Conservation (phyloP, 2,888 invertebrate genomes). For the Pimpla rufipes region DNA sequence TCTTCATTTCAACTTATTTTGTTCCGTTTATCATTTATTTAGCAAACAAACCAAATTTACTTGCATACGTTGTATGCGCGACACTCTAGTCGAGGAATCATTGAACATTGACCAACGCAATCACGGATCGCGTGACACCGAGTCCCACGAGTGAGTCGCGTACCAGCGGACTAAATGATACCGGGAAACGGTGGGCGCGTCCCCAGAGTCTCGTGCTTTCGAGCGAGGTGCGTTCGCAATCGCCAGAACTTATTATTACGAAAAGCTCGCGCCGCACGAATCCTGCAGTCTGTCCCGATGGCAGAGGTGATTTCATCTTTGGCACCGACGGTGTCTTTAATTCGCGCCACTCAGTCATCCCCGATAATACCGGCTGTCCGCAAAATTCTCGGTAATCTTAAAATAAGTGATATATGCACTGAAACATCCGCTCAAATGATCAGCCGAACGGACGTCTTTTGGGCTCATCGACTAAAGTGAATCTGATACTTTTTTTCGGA, state of each 20-base stretch:
- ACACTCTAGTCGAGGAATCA: neutral
- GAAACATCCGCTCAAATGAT: neutral
- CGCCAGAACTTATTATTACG: conserved; percentile 46
- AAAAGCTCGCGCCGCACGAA: conserved; percentile 46
- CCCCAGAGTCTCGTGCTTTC: conserved; percentile 44
- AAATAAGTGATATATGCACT: conserved; percentile 8
- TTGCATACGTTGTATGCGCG: neutral
- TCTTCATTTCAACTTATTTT: conserved; percentile 10
- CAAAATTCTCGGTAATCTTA: conserved; percentile 17
- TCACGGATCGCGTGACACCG: conserved; percentile 3
- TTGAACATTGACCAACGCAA: conserved; percentile 10
- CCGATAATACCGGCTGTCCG: conserved; percentile 24
- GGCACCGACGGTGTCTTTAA: conserved; percentile 44
- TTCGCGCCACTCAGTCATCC: conserved; percentile 48
- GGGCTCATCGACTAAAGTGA: no score
- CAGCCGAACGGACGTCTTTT: neutral
- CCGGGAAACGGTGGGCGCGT: conserved; percentile 26
- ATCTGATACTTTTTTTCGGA: no score
- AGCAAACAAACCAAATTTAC: neutral
- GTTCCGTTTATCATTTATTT: neutral
- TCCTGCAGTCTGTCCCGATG: neutral
- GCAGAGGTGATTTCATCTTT: conserved; percentile 58
- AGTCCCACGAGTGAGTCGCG: conserved; percentile 14
- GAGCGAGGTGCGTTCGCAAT: conserved; percentile 26
- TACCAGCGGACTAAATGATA: conserved; percentile 14